Evolutionary conservation across 53 echinoderm and acorn worm species (phyloP).

Genomic region (Temnopleurus reevesii): DNA sequence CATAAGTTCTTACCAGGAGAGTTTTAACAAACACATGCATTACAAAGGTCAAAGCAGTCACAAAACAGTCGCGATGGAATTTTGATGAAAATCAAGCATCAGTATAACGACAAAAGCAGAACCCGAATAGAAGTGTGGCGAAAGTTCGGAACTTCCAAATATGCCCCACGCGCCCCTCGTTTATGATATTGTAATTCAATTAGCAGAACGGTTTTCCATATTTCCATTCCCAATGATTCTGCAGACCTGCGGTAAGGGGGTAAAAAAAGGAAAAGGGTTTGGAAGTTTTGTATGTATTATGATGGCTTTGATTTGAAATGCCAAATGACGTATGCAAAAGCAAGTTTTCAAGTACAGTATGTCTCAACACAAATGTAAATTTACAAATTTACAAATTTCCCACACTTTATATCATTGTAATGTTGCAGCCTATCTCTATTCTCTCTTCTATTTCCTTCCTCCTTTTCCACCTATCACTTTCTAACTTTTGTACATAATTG

Average conservation of each 20-base stretch:
- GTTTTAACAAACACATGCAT: neutral
- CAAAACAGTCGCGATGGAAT: neutral
- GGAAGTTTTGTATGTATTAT: neutral
- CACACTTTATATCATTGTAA: no score
- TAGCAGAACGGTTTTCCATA: slow-evolving; percentile 8
- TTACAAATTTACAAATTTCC: no score
- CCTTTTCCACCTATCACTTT: no score
- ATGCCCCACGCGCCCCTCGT: slow-evolving; percentile 1
- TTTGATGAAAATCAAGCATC: slow-evolving; percentile 10
- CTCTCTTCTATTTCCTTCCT: no score
- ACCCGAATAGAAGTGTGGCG: neutral
- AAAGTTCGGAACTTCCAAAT: neutral
- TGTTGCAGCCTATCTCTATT: no score
- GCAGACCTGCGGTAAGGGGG: neutral
- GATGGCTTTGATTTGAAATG: slow-evolving; percentile 22
- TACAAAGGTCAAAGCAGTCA: neutral
- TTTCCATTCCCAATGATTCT: no score
- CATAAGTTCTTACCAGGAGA: no score
- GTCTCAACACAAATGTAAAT: no score
- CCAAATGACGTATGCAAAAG: neutral
- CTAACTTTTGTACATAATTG: no score
- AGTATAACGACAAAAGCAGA: slow-evolving; percentile 20
- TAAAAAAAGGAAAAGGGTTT: neutral
- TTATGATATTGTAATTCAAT: slow-evolving; percentile 27
- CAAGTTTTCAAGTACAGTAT: no score